Evolutionary conservation across 2,888 invertebrate species (phyloP), one percentile per base, ranked within the genome.

Genomic region (Meliscaeva auricollis): DNA sequence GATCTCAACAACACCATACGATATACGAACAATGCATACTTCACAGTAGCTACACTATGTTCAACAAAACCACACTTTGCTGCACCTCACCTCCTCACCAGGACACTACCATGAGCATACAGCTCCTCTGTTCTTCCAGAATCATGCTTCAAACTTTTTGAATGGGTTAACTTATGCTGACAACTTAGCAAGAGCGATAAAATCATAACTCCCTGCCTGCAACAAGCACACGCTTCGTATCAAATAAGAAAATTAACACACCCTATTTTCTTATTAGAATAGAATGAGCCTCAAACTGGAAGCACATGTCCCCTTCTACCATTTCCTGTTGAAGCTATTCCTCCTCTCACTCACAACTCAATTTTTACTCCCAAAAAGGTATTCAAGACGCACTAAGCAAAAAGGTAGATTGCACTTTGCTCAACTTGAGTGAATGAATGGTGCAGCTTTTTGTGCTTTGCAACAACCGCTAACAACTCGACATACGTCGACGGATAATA

Each of bases 111-210:
- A 69, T 9, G 9, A 35, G 7, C n/a, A n/a, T n/a, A n/a, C n/a
- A 32, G 17, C 32, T 13, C 0, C 1, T 35, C 13, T 56, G 30
- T 13, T 13, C 6, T 13, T 20, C 64, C 30, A 44, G 30, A 26
- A 30, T 5, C 46, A 75, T 50, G 75, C 48, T 72, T 48, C 72
- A 76, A 76, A 85, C 73, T 77, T 77, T 85, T 73, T 85, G 48
- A 87, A 82, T 78, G 77, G 77, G 69, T 82, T 87, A 87, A 87
- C 82, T 87, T 87, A 82, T 87, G 81, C 87, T 87, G 82, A 87
- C 87, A 87, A 87, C 69, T 87, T 87, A 87, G 87, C 87, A 87
- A 70, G 77, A 78, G 58, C 87, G 87, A 87, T 87, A 82, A 87
- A 87, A 87, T 85, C 85, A 81, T 81, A 85, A 73, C 69, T 73